Percentiles rank a stretch among this genome's conserved stretches.
These are phyloP conservation scores for Andinoacara biseriatus DNA, from an alignment of 2,113 vertebrate species.

Conservation along the genomic window DNA sequence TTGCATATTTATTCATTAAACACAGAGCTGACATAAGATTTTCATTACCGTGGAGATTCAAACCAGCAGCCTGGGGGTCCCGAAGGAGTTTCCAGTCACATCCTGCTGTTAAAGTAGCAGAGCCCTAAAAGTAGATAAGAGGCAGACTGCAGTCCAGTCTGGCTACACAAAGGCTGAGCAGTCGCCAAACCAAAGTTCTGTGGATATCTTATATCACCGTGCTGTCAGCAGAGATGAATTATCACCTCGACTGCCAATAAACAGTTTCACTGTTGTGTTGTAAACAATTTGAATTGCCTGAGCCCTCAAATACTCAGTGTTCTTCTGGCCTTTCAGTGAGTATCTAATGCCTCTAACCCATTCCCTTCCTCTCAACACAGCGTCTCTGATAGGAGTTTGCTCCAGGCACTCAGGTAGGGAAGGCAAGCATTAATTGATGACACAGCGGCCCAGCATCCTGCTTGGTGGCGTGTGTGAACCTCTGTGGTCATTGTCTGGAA, in stretches of 20 bases:
- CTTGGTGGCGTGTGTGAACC: not conserved
- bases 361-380: not conserved
- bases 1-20: not conserved
- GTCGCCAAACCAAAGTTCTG: not conserved
- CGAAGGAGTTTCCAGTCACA: not conserved
- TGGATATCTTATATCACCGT: not conserved
- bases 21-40: not conserved
- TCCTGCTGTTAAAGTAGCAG: not conserved
- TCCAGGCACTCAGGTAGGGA: slow-evolving; percentile 19
- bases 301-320: not conserved
- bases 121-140: not conserved
- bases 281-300: slow-evolving; percentile 6
- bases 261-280: slow-evolving; percentile 9
- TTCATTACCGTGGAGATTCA: not conserved
- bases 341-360: not conserved
- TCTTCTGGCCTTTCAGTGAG: not conserved
- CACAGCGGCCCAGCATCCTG: slow-evolving; percentile 21
- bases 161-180: not conserved
- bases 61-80: not conserved
- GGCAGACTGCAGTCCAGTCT: not conserved
- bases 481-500: slow-evolving; percentile 35
- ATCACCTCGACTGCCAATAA: not conserved
- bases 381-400: not conserved
- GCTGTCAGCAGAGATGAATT: not conserved
- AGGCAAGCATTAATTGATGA: slow-evolving; percentile 32